phyloP scores from a whole-genome alignment of 2,888 invertebrate species.

The Drosophila sordidapex region DNA sequence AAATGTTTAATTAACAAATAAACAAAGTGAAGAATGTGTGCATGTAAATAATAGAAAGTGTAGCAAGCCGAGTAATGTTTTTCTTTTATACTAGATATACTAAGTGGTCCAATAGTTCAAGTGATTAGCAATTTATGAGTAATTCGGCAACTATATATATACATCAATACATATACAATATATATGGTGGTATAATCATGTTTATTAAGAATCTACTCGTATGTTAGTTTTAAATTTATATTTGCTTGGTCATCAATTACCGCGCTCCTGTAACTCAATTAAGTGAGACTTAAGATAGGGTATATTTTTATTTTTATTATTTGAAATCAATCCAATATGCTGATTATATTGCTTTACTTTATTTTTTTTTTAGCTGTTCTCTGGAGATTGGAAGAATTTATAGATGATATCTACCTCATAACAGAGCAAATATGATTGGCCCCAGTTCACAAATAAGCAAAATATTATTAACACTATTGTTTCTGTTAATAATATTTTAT shows the following conservation, averaged over 20 bases:
- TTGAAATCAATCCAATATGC: neutral
- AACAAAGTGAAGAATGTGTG: conserved; percentile 28
- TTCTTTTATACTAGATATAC: neutral
- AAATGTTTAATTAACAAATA: conserved; percentile 37
- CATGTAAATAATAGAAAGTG: conserved; percentile 28
- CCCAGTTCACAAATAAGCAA: conserved; percentile 91
- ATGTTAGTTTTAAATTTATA: conserved; percentile 5
- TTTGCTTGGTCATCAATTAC: neutral
- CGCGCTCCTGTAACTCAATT: neutral
- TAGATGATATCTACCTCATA: conserved; percentile 68
- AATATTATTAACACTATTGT: conserved; percentile 87
- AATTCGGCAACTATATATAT: neutral
- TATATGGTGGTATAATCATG: neutral
- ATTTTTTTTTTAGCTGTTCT: conserved; percentile 46
- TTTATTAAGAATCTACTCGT: conserved; percentile 3
- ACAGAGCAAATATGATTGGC: conserved; percentile 87
- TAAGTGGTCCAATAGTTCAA: neutral
- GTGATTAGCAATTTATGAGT: conserved; percentile 13
- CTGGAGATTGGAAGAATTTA: conserved; percentile 49
- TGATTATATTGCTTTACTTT: neutral
- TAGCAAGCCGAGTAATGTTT: conserved; percentile 26
- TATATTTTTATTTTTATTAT: conserved; percentile 1
- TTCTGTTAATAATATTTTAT: conserved; percentile 88
- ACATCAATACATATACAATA: neutral
- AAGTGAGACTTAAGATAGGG: neutral